Conservation (phyloP, 2,797 vertebrate species). For the Cygnus olor region DNA sequence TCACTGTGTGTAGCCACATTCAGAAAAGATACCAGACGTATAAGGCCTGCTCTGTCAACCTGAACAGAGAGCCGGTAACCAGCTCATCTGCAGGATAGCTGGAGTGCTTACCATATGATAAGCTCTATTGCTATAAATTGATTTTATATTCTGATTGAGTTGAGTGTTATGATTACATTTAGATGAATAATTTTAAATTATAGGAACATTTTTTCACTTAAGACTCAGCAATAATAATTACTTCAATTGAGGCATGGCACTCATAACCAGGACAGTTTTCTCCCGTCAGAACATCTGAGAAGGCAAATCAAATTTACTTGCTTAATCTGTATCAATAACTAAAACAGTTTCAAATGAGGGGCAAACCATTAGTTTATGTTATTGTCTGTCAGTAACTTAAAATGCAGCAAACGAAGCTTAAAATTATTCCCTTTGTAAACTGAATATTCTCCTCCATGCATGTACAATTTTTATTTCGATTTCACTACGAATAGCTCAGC, state of each 20-base stretch:
- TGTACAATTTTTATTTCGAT: conserved; percentile 14
- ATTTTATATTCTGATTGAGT: background rate
- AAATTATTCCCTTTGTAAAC: background rate
- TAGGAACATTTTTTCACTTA: background rate
- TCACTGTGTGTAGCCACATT: background rate
- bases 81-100: background rate
- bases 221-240: background rate
- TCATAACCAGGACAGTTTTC: conserved; percentile 23
- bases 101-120: background rate
- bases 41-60: background rate
- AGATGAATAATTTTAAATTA: background rate
- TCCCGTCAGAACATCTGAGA: conserved; percentile 19
- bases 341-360: conserved; percentile 47
- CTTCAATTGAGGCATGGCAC: background rate
- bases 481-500: conserved; percentile 60
- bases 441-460: background rate
- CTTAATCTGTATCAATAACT: conserved; percentile 47
- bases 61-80: background rate
- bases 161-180: background rate
- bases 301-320: conserved; percentile 29
- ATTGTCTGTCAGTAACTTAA: background rate
- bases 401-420: background rate
- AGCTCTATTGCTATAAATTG: background rate
- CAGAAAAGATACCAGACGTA: background rate
- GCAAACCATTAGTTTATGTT: conserved; percentile 24